Percentiles rank a stretch among this genome's conserved stretches.
These are phyloP conservation scores for Papilio polytes DNA, from an alignment of 1,140 invertebrate genomes.

Conservation along the genomic window DNA sequence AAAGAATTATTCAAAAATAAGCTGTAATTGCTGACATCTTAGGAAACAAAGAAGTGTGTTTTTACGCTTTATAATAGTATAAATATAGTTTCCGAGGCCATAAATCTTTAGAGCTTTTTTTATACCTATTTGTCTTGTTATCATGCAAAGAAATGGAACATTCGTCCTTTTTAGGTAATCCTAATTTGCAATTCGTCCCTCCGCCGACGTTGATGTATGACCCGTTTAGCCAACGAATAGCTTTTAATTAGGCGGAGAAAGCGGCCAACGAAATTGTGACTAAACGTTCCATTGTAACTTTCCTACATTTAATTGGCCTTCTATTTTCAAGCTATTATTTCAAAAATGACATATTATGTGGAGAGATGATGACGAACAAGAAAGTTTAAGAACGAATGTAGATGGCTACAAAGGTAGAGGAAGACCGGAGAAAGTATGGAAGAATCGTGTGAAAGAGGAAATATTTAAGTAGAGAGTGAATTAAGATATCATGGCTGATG, in stretches of 20 bases:
- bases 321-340: neutral
- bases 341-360: neutral
- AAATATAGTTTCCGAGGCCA: neutral
- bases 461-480: too few species aligned
- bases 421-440: too few species aligned
- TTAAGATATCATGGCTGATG: too few species aligned
- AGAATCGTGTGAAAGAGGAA: too few species aligned
- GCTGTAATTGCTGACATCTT: too few species aligned
- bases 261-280: neutral
- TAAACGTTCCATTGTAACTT: conserved; percentile 22
- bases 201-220: conserved; percentile 61
- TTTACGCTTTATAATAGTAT: too few species aligned
- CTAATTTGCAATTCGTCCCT: conserved; percentile 59
- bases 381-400: too few species aligned
- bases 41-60: too few species aligned
- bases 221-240: conserved; percentile 39
- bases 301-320: conserved; percentile 1
- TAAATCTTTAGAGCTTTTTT: conserved; percentile 11
- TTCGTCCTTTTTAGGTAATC: conserved; percentile 56
- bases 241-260: conserved; percentile 33
- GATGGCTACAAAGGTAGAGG: too few species aligned
- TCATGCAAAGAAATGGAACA: conserved; percentile 57
- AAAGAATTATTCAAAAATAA: too few species aligned
- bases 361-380: too few species aligned
- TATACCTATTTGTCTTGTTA: conserved; percentile 59